These are phyloP conservation scores for Diplazon laetatorius DNA, from an alignment of 2,888 invertebrate genomes.

Conservation along the genomic window DNA sequence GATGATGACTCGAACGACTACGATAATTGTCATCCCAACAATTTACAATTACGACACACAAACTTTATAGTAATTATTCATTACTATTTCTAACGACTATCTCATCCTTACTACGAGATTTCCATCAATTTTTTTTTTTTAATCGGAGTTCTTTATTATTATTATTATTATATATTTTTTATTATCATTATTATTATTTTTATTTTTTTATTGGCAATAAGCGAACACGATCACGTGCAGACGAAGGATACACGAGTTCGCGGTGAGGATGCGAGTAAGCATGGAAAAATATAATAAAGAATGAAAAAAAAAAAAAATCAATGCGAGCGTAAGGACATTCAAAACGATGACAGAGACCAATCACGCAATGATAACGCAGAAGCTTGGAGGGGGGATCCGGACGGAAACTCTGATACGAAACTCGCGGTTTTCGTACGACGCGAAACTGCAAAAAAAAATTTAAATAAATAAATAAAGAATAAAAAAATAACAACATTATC, in stretches of 20 bases:
- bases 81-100: slow-evolving; percentile 72
- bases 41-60: slow-evolving; percentile 73
- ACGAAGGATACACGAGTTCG: slow-evolving; percentile 56
- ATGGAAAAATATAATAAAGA: slow-evolving; percentile 52
- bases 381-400: slow-evolving; percentile 27
- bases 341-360: slow-evolving; percentile 41
- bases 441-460: slow-evolving; percentile 34
- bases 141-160: slow-evolving; percentile 72
- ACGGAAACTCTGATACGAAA: slow-evolving; percentile 32
- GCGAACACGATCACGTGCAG: slow-evolving; percentile 60
- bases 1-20: slow-evolving; percentile 48
- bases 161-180: slow-evolving; percentile 46
- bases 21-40: slow-evolving; percentile 73
- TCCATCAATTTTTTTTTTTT: slow-evolving; percentile 56
- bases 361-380: slow-evolving; percentile 43
- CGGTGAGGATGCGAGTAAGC: slow-evolving; percentile 57
- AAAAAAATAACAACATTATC: slow-evolving; percentile 26
- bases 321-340: slow-evolving; percentile 41
- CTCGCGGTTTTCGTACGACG: slow-evolving; percentile 37
- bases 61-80: slow-evolving; percentile 73
- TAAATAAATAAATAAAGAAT: neutral
- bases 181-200: no score
- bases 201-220: slow-evolving; percentile 37
- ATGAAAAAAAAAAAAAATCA: slow-evolving; percentile 51
- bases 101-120: slow-evolving; percentile 67